A percentile compares a stretch with the other conserved stretches of the same genome.
These are phyloP conservation scores for Poeciliopsis retropinna DNA, from an alignment of 2,113 vertebrate species.

Conservation along the genomic window DNA sequence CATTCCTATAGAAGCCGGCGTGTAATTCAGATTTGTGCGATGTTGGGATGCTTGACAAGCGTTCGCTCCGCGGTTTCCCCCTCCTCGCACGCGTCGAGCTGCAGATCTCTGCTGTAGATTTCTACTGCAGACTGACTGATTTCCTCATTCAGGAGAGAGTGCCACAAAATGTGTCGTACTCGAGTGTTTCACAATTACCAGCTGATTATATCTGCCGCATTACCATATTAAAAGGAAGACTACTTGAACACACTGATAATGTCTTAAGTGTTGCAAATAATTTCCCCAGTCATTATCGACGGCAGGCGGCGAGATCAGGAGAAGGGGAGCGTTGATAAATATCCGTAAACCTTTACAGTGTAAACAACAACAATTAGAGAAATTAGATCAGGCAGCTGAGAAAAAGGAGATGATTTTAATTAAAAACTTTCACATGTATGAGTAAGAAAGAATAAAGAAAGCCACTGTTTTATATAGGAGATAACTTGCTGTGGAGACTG, in stretches of 20 bases:
- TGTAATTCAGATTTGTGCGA: slow-evolving; percentile 32
- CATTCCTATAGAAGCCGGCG: slow-evolving; percentile 34
- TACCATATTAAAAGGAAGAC: slow-evolving; percentile 80
- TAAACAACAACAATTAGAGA: slow-evolving; percentile 76
- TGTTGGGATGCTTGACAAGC: slow-evolving; percentile 4
- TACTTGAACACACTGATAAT: slow-evolving; percentile 76
- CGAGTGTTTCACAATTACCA: slow-evolving; percentile 78
- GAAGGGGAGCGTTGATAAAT: slow-evolving; percentile 61
- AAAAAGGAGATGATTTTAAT: slow-evolving; percentile 71
- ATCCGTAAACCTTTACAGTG: slow-evolving; percentile 63
- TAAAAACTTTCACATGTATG: slow-evolving; percentile 61
- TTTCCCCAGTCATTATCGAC: slow-evolving; percentile 71
- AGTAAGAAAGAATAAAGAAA: slow-evolving; percentile 29
- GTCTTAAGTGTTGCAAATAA: slow-evolving; percentile 75
- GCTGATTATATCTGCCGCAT: slow-evolving; percentile 74
- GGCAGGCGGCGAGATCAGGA: slow-evolving; percentile 57
- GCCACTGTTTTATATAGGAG: slow-evolving; percentile 23
- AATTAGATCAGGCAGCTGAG: slow-evolving; percentile 59
- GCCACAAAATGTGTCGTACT: slow-evolving; percentile 67
- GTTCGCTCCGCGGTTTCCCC: slow-evolving; percentile 19
- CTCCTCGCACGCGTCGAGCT: slow-evolving; percentile 12
- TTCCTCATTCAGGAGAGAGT: slow-evolving; percentile 66
- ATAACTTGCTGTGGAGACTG: slow-evolving; percentile 3
- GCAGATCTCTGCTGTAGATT: slow-evolving; percentile 25
- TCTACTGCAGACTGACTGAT: slow-evolving; percentile 41